Base-by-base conservation (phyloP, 1,140 invertebrate genomes). In the Chelonus insularis region DNA sequence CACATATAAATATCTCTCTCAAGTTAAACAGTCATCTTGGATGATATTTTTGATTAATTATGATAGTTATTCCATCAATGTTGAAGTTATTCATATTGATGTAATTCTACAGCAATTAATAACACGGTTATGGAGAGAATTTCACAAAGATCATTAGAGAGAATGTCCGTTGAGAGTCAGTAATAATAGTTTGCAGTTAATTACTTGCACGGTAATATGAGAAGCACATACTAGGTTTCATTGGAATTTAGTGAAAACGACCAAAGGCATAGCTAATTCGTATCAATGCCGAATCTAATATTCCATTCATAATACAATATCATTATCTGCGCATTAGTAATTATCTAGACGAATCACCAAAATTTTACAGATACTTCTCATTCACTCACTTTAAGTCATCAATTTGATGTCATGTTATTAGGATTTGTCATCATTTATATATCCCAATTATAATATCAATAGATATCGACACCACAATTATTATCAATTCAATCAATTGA, bases 111-210 rank as follows among this genome's bases (percentile, higher is more conserved):
- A 29, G 21, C 12, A 51, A 20, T 39, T 39, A 11, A 39, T 55
- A 55, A 36, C 39, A 29, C 21, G 37, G 11, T 55, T 55, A 36
- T 36, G 20, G n/a, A 20, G 7, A 56, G 43, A 43, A 37, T 45
- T 29, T 18, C 12, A 7, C 11, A 56, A 45, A 56, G 36, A 43
- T 56, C n/a, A 36, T 43, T 43, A 29, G 11, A 25, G 20, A 8
- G 32, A 39, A 43, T 43, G 39, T 43, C 39, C 25, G 16, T 36
- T 43, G 37, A 36, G 54, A 45, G 18, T 25, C 23, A 36, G 54
- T 56, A 56, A 56, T 56, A 43, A 56, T 56, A 56, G 54, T 56
- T 56, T 56, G 54, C 39, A 56, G 37, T 56, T 45, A 56, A 56
- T 45, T 56, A 56, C 18, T 18, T 41, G 21, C 20, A 56, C 23